Conservation (phyloP, 1,140 invertebrate genomes). For the Neocloeon triangulifer region DNA sequence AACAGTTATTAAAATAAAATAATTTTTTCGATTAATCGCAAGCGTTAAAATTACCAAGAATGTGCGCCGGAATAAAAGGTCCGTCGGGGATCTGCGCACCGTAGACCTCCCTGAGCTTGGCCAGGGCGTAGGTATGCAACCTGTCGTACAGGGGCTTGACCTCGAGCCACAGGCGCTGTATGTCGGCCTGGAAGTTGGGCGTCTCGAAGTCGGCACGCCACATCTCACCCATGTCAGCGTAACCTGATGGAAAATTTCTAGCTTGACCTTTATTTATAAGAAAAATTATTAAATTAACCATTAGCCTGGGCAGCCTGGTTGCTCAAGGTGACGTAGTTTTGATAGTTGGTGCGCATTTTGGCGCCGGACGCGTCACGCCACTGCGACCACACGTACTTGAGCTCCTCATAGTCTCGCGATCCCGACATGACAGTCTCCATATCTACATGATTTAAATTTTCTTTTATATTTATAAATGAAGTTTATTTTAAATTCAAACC, state of each 20-base stretch:
- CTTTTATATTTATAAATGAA: too few species aligned
- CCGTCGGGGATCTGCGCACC: slow-evolving; percentile 16
- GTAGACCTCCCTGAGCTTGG: slow-evolving; percentile 24
- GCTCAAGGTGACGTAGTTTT: slow-evolving; percentile 29
- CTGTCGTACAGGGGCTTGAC: slow-evolving; percentile 33
- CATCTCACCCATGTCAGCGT: slow-evolving; percentile 15
- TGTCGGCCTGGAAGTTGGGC: slow-evolving; percentile 19
- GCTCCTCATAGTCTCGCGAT: slow-evolving; percentile 21
- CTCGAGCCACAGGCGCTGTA: slow-evolving; percentile 22
- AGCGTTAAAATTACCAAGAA: slow-evolving; percentile 18
- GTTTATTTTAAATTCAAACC: too few species aligned
- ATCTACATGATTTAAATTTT: slow-evolving; percentile 13
- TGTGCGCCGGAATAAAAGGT: slow-evolving; percentile 17
- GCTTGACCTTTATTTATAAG: too few species aligned
- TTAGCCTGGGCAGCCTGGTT: slow-evolving; percentile 32
- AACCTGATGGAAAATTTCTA: too few species aligned
- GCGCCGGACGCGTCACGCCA: slow-evolving; percentile 32
- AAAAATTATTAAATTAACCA: slow-evolving; percentile 13
- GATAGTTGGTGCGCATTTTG: slow-evolving; percentile 30
- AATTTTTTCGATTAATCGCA: too few species aligned
- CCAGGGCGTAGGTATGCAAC: slow-evolving; percentile 34
- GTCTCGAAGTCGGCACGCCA: slow-evolving; percentile 17
- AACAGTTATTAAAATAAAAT: too few species aligned
- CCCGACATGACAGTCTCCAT: slow-evolving; percentile 15
- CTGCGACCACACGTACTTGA: slow-evolving; percentile 31